Evolutionary conservation across 2,888 invertebrate species (phyloP).

Genomic region (Tridacna gigas): DNA sequence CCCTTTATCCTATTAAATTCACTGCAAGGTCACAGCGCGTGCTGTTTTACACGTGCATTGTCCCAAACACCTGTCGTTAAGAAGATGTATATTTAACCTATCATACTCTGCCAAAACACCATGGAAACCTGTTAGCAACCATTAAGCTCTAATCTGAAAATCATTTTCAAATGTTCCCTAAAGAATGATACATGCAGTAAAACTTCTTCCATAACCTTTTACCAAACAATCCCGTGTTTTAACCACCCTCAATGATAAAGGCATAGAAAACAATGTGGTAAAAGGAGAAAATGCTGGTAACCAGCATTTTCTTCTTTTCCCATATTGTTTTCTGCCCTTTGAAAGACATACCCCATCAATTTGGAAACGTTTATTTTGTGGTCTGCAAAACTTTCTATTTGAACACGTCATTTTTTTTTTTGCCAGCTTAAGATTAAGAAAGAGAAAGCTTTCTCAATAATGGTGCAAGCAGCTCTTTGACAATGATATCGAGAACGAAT

Average conservation of each 20-base stretch:
- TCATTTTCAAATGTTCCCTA: constrained; percentile 58
- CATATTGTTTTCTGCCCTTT: no score
- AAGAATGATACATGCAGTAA: constrained; percentile 28
- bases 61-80: constrained; percentile 50
- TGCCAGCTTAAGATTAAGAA: no score
- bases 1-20: constrained; percentile 18
- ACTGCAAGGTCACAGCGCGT: constrained; percentile 22
- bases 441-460: no score
- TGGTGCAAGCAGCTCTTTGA: no score
- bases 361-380: no score
- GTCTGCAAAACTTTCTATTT: no score
- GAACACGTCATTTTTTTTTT: no score
- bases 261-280: background rate
- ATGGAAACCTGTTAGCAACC: constrained; percentile 53
- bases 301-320: no score
- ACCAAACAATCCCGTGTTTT: background rate
- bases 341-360: no score
- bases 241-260: constrained; percentile 10
- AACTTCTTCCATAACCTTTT: background rate
- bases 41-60: constrained; percentile 56
- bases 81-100: constrained; percentile 16
- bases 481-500: no score
- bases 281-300: background rate
- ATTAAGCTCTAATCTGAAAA: constrained; percentile 43
- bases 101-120: constrained; percentile 47